Evolutionary conservation across 2,888 invertebrate species (phyloP), one percentile per base, ranked within the genome.

Genomic region (Smittia aterrima): DNA sequence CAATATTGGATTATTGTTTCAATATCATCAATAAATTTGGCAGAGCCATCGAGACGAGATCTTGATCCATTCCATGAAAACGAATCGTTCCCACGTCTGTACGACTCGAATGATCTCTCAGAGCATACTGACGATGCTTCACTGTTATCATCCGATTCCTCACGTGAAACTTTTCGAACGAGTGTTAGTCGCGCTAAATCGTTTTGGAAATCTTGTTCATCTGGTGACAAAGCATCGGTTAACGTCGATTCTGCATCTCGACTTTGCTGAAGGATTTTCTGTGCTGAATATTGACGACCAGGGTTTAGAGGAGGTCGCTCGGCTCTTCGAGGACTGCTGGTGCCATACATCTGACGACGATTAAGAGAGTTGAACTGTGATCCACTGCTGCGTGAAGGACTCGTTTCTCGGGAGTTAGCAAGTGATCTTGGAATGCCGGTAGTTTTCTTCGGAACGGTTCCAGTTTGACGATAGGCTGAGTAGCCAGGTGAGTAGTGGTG

Each of bases 71-170:
- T 91, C 90, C 93, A 92, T 75, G 93, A 93, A 79, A 89, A 90
- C 78, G 91, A 91, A 84, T 95, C 94, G 78, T 91, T 89, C 41
- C 88, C 90, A 78, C 93, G 85, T 76, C 92, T 87, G 78, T 88
- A 92, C 1, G 93, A 93, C 81, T 94, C 93, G 78, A 92, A 88
- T 70, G 94, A 94, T 27, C 93, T 85, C 79, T 97, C 97, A 0
- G 96, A 97, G 81, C 96, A 96, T 11, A 98, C 92, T 80, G 96
- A 96, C 66, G 96, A 97, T 0, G 96, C 96, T 82, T 98, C 97
- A 7, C 96, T 95, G 7, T 27, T 27, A 79, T 95, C 95, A 78
- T 92, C 92, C 13, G 90, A 91, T 79, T 90, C 91, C 79, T 95
- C 93, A 27, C 92, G 92, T 1, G 81, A 80, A 66, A 82, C 77